Evolutionary conservation across 23 tunicate genomes (phyloP).

Genomic region (Styela plicata): DNA sequence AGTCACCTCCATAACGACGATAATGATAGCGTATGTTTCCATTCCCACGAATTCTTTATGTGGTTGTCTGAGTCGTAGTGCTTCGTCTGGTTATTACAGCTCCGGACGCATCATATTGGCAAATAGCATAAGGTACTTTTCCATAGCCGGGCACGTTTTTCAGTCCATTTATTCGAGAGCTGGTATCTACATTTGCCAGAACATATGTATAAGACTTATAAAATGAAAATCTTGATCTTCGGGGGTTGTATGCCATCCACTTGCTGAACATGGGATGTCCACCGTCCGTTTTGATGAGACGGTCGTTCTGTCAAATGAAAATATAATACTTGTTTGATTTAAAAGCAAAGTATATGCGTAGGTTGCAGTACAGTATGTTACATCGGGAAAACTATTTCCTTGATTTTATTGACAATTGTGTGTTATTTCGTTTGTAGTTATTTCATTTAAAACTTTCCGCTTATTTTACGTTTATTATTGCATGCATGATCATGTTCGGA

Average conservation of each 20-base stretch:
- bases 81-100: neutral
- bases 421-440: too few species aligned
- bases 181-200: neutral
- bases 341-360: too few species aligned
- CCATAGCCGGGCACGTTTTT: neutral
- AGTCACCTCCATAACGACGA: neutral
- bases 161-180: neutral
- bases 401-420: too few species aligned
- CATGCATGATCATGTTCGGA: too few species aligned
- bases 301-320: neutral
- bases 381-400: too few species aligned
- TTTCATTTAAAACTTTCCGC: too few species aligned
- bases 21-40: neutral
- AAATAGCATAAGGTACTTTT: neutral
- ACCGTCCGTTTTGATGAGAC: neutral
- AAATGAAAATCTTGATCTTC: neutral
- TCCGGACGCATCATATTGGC: neutral
- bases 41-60: neutral
- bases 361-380: too few species aligned
- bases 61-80: neutral
- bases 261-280: neutral
- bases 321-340: too few species aligned
- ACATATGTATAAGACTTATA: neutral
- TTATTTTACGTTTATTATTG: too few species aligned
- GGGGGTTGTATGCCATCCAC: constrained; percentile 15